Conservation (phyloP, 2,888 invertebrate genomes). For the Phengaris alcon region DNA sequence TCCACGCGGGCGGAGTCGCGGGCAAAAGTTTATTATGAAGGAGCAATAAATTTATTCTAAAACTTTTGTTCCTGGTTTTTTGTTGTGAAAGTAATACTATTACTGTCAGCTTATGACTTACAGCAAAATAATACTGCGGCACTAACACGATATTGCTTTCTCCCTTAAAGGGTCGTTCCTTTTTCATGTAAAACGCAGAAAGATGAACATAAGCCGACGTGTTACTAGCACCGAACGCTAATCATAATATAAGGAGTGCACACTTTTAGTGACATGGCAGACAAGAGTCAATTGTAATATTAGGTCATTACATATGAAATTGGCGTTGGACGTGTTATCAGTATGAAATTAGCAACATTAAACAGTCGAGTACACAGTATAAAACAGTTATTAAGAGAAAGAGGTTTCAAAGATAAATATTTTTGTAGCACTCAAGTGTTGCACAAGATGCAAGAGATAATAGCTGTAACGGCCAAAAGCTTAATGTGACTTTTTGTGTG, state of each 20-base stretch:
- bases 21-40: no score
- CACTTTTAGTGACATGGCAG: neutral
- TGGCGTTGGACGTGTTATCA: no score
- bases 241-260: neutral
- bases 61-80: neutral
- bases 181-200: slow-evolving; percentile 69
- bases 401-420: neutral
- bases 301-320: no score
- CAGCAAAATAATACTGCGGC: slow-evolving; percentile 43
- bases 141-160: slow-evolving; percentile 64
- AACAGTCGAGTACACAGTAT: no score
- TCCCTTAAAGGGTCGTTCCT: slow-evolving; percentile 58
- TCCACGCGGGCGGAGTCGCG: no score
- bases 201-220: slow-evolving; percentile 49
- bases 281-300: no score
- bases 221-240: slow-evolving; percentile 29
- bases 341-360: no score
- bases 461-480: neutral
- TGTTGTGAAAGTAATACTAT: neutral
- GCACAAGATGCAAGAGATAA: neutral
- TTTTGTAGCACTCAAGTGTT: neutral
- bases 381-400: no score
- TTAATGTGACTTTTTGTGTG: slow-evolving; percentile 26
- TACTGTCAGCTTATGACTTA: slow-evolving; percentile 39
- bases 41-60: no score